Base-by-base conservation (phyloP, 2,888 invertebrate species). In the Nineta flava region DNA sequence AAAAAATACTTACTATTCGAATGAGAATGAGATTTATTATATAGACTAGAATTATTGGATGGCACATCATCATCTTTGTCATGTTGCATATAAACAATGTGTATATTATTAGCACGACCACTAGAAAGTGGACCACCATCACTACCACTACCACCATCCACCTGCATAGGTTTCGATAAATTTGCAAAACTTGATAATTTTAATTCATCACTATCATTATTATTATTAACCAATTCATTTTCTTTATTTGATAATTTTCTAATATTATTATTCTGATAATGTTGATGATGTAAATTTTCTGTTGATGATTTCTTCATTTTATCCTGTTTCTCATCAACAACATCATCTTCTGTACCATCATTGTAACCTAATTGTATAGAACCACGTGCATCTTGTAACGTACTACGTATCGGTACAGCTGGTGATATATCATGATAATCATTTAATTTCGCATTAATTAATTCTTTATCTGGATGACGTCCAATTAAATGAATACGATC, bases 401-500 rank as follows among this genome's bases (percentile, higher is more conserved):
- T 80, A 10, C 87, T 84, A 48, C 87, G 76, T 50, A 55, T 15
- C 51, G 46, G 6, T 12, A 13, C 38, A 6, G 38, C 15, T 12
- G 15, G 12, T 26, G 38, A 49, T 45, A 47, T 50, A 43, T 46
- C 62, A 62, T n/a, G 65, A 16, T 44, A 26, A 10, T 13, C 26
- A n/a, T 13, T 26, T 62, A 54, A 77, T 52, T 72, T 65, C 61
- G 74, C 74, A 46, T 72, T 61, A 38, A 69, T 71, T 45, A 67
- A 60, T 59, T 85, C 84, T 67, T 87, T 87, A 66, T 90, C 90
- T 0, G 84, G 85, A 68, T 87, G 85, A 52, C 82, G 73, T 0
- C 87, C 87, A 43, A 88, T 80, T 63, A 87, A 85, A 69, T 87
- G 87, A 57, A 91, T 66, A 58, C 90, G 81, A 66, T 92, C 91